Evolutionary conservation across 2,888 invertebrate species (phyloP), one percentile per base, ranked within the genome.

Genomic region (Drosophila anomalata): DNA sequence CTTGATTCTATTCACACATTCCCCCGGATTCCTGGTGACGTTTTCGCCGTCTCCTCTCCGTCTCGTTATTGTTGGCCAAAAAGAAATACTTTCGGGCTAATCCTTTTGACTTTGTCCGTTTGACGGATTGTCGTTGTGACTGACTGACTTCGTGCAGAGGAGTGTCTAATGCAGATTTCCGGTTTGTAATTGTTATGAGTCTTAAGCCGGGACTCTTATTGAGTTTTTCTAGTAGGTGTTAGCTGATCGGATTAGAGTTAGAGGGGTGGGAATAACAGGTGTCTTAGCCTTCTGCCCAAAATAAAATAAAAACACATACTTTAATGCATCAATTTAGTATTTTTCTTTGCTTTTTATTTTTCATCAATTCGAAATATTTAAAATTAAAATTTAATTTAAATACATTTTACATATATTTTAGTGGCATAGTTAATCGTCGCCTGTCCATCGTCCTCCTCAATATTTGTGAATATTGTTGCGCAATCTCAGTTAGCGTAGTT

Each of bases 301-400:
- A 39, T 0, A 5, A 59, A 46, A 52, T 9, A 7, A 29, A 29
- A 9, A 39, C 42, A 29, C 12, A 39, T 33, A 6, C 14, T 29
- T 6, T 2, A 59, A 24, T 22, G 6, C 5, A 24, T 41, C 9
- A 2, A 2, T 70, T 55, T 66, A 56, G 42, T 73, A 71, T 70
- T 60, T 61, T 66, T 77, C 59, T 44, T 72, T 73, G 50, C 52
- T 12, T 74, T 84, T 84, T 84, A 84, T 85, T 85, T 75, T 77
- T 87, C 76, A 82, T 85, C 80, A 87, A 85, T 85, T 84, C 42
- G 79, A 85, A 87, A 85, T 85, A 85, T 85, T 84, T 87, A 87
- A 80, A 85, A 85, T 87, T 85, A 85, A 85, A 84, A 80, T 87
- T 86, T 73, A 76, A 78, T 81, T 85, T 87, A 83, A 83, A 76